These are phyloP conservation scores for Stenurella melanura DNA, from an alignment of 2,888 invertebrate species.

Conservation along the genomic window DNA sequence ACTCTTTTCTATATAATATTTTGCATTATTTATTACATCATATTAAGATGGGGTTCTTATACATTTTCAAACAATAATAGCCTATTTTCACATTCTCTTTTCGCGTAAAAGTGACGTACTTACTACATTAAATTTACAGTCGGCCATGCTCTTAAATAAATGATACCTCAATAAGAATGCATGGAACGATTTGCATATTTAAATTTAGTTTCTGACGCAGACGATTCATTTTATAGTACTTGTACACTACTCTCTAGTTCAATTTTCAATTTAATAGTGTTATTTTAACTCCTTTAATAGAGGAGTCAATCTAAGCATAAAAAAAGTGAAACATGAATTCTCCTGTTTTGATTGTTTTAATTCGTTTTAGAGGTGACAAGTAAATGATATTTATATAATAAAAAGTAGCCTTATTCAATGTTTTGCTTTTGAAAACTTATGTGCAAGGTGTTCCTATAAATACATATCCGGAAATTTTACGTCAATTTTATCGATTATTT, in stretches of 20 bases:
- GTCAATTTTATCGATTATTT: no score
- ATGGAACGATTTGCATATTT: neutral
- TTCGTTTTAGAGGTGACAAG: no score
- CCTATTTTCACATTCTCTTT: neutral
- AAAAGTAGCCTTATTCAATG: no score
- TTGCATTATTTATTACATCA: neutral
- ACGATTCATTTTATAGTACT: neutral
- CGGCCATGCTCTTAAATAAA: neutral
- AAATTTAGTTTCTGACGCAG: neutral
- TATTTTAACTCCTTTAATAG: neutral
- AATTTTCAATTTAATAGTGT: neutral
- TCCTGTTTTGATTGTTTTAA: no score
- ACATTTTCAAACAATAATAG: neutral
- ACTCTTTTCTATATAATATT: neutral
- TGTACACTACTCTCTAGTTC: neutral
- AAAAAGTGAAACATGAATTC: no score
- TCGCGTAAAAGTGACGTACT: neutral
- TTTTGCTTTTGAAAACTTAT: no score
- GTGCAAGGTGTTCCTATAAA: no score
- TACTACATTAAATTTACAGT: neutral
- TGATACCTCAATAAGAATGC: neutral
- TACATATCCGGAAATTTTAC: no score
- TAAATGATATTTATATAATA: no score
- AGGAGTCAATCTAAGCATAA: no score
- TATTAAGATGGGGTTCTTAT: no score